Evolutionary conservation across 2,113 vertebrate genomes (phyloP).

Genomic region (Heterotilapia buettikoferi): DNA sequence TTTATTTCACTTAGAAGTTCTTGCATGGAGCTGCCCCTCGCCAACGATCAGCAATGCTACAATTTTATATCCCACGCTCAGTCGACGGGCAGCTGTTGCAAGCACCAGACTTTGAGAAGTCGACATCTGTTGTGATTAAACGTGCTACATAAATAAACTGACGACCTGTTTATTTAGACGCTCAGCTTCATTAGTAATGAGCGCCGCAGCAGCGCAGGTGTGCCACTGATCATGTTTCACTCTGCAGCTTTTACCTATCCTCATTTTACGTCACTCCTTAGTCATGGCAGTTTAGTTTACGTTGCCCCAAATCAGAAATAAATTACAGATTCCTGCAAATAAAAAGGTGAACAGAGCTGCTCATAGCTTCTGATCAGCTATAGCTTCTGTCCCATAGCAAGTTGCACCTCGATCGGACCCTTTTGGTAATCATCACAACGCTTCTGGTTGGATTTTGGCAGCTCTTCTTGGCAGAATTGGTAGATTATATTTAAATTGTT

Average conservation of each 20-base stretch:
- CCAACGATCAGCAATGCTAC: background rate
- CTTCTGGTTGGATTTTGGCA: background rate
- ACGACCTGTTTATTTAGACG: background rate
- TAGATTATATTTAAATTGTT: background rate
- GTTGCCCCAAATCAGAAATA: background rate
- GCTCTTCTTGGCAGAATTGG: background rate
- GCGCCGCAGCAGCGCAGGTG: background rate
- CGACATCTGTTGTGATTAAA: background rate
- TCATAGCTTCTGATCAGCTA: background rate
- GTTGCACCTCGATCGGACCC: background rate
- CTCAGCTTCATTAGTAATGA: background rate
- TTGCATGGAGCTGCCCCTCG: background rate
- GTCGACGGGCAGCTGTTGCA: background rate
- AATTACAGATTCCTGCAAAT: background rate
- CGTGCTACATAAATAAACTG: background rate
- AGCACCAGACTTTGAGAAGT: background rate
- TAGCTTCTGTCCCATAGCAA: background rate
- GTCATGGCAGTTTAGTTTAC: background rate
- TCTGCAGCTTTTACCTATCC: background rate
- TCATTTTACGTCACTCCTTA: background rate
- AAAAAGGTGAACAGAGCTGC: background rate
- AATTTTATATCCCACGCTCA: background rate
- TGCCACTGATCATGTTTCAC: background rate
- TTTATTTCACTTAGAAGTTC: background rate
- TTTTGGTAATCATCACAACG: background rate